A percentile compares a stretch with the other conserved stretches of the same genome.
phyloP scores from a whole-genome alignment of 2,888 invertebrate genomes.

The Chironomus riparius region DNA sequence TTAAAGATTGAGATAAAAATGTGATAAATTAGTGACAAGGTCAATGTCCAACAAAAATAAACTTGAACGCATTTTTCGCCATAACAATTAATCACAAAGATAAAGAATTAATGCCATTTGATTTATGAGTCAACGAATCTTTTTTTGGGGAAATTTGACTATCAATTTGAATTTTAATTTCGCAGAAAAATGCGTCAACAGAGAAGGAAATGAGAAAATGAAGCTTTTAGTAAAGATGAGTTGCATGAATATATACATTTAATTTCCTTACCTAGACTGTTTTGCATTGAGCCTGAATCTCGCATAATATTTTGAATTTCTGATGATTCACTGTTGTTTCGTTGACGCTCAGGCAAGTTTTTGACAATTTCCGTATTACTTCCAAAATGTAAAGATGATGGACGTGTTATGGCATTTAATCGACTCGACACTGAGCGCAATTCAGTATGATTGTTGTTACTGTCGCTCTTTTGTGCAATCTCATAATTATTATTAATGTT shows the following conservation, averaged over 20 bases:
- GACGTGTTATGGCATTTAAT: slow-evolving; percentile 23
- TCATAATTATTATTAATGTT: background rate
- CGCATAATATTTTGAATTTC: slow-evolving; percentile 16
- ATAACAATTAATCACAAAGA: too few species aligned
- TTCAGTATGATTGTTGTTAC: slow-evolving; percentile 15
- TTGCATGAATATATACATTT: background rate
- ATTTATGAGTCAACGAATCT: too few species aligned
- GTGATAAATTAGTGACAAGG: background rate
- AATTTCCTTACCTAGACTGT: slow-evolving; percentile 16
- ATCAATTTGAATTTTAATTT: too few species aligned
- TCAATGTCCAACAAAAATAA: too few species aligned
- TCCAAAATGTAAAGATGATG: slow-evolving; percentile 12
- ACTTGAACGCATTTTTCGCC: too few species aligned
- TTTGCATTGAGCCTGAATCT: slow-evolving; percentile 8
- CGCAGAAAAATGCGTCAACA: too few species aligned
- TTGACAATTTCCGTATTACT: background rate
- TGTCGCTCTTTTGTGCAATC: background rate
- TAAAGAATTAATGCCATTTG: too few species aligned
- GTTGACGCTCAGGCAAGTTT: slow-evolving; percentile 14
- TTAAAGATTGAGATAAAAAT: background rate
- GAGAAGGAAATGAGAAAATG: background rate
- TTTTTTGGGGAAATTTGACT: too few species aligned
- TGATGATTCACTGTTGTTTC: slow-evolving; percentile 28
- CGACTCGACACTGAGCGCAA: background rate
- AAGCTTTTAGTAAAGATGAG: background rate